Conservation (phyloP, 1,140 invertebrate genomes). For the Aethina tumida region DNA sequence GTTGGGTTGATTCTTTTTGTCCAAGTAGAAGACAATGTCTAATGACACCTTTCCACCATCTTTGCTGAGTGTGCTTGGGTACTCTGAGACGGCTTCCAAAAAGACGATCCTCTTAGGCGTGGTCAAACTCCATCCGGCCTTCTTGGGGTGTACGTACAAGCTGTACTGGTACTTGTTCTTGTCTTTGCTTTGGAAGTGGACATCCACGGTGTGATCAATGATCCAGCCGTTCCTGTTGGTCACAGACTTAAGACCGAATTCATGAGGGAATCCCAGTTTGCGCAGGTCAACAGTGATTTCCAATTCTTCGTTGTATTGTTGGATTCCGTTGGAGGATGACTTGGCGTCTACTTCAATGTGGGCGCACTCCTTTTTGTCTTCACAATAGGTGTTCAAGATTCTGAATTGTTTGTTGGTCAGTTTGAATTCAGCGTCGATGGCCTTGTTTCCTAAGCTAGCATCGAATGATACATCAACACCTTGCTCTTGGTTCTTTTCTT, state of each 20-base stretch:
- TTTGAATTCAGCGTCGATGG: conserved; percentile 52
- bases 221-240: conserved; percentile 46
- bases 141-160: conserved; percentile 48
- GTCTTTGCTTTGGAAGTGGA: conserved; percentile 55
- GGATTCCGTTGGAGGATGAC: conserved; percentile 39
- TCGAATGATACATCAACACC: conserved; percentile 50
- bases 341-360: conserved; percentile 58
- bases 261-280: conserved; percentile 57
- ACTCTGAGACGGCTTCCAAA: conserved; percentile 35
- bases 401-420: conserved; percentile 59
- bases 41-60: conserved; percentile 35
- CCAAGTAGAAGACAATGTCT: conserved; percentile 50
- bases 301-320: conserved; percentile 41
- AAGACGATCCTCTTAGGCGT: conserved; percentile 55
- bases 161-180: conserved; percentile 60
- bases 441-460: conserved; percentile 40
- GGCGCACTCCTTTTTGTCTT: conserved; percentile 65
- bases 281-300: conserved; percentile 54
- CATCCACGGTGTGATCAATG: conserved; percentile 52
- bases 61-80: conserved; percentile 11
- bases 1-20: conserved; percentile 57
- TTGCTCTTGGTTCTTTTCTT: conserved; percentile 47
- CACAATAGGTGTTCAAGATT: conserved; percentile 58
- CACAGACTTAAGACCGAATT: conserved; percentile 55
- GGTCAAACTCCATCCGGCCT: conserved; percentile 45